phyloP scores from a whole-genome alignment of 2,888 invertebrate genomes.

The Enoplolaimus lenunculus region DNA sequence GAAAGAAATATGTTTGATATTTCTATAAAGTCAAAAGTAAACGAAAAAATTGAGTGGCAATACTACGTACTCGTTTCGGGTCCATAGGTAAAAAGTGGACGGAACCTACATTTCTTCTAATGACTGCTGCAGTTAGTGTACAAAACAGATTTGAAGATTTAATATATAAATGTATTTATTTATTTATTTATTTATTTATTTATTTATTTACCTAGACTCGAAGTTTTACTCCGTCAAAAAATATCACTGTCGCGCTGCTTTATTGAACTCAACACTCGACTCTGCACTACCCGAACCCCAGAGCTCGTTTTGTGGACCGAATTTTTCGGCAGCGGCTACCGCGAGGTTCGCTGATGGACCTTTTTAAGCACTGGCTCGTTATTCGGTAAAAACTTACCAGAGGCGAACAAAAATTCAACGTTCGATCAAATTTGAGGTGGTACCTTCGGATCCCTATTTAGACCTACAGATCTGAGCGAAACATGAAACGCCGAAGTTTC shows the following conservation, averaged over 20 bases:
- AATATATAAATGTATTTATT: too few relatives aligned
- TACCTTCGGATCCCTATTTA: constrained; percentile 21
- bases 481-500: neutral
- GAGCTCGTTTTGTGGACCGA: constrained; percentile 32
- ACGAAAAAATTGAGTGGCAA: too few relatives aligned
- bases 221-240: constrained; percentile 4
- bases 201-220: too few relatives aligned
- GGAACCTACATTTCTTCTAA: too few relatives aligned
- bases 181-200: too few relatives aligned
- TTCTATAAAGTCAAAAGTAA: too few relatives aligned
- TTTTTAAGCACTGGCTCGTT: constrained; percentile 36
- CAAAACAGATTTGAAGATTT: too few relatives aligned
- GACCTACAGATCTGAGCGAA: constrained; percentile 17
- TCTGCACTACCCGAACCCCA: constrained; percentile 31
- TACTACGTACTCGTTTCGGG: too few relatives aligned
- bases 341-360: constrained; percentile 40
- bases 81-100: too few relatives aligned
- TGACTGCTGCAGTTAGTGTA: too few relatives aligned
- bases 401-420: neutral
- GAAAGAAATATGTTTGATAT: too few relatives aligned
- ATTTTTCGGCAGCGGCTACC: constrained; percentile 34
- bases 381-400: constrained; percentile 29
- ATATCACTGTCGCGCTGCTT: constrained; percentile 3
- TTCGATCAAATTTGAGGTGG: constrained; percentile 19
- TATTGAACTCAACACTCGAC: constrained; percentile 27